Evolutionary conservation across 2,888 invertebrate genomes (phyloP).

Genomic region (Poecilus cupreus): DNA sequence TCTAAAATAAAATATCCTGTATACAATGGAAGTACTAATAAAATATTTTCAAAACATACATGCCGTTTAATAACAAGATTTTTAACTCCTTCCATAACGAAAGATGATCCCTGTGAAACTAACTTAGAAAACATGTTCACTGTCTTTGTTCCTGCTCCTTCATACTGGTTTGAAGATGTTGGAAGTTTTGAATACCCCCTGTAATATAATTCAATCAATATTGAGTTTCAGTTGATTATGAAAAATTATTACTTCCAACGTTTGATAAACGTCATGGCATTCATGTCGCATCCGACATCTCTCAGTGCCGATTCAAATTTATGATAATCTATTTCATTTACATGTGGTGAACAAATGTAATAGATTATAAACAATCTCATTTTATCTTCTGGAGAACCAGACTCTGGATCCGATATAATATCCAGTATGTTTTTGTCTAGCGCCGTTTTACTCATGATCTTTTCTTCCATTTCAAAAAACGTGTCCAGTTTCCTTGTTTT

Average conservation of each 20-base stretch:
- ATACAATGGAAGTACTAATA: no score
- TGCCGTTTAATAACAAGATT: conserved; percentile 99
- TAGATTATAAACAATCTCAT: conserved; percentile 94
- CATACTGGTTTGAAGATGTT: conserved; percentile 85
- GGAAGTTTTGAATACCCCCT: conserved; percentile 88
- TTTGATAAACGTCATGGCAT: conserved; percentile 90
- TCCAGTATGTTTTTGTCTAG: conserved; percentile 91
- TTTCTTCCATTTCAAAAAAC: conserved; percentile 98
- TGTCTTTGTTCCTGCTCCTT: conserved; percentile 95
- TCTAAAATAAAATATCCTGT: conserved; percentile 75
- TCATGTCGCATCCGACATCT: conserved; percentile 89
- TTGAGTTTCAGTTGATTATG: neutral
- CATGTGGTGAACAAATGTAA: conserved; percentile 88
- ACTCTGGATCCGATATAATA: conserved; percentile 88
- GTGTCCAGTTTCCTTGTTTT: conserved; percentile 94
- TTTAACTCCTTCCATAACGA: conserved; percentile 99
- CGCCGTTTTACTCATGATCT: conserved; percentile 92
- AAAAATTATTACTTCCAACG: conserved; percentile 86
- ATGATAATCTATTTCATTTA: conserved; percentile 88
- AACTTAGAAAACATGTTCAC: conserved; percentile 99
- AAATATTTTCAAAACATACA: no score
- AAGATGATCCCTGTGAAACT: conserved; percentile 96
- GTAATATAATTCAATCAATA: conserved; percentile 65
- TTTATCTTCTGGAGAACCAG: conserved; percentile 94
- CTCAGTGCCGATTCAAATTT: conserved; percentile 87